Evolutionary conservation across 2,113 vertebrate species (phyloP).

Genomic region (Probosciger aterrimus): DNA sequence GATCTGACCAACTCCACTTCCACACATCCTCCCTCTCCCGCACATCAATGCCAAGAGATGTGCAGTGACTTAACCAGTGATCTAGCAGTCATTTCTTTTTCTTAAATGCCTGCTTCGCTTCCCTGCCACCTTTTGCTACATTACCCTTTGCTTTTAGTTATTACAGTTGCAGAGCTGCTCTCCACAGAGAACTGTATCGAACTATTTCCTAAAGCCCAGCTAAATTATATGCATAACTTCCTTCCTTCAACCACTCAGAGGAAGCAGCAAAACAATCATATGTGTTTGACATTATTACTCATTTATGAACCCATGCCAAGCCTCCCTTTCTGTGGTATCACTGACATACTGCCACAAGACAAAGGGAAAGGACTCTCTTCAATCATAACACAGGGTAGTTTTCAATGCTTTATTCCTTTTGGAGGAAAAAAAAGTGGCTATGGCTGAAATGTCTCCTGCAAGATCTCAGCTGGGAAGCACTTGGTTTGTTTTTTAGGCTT

Average conservation of each 20-base stretch:
- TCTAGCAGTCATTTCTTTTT: neutral
- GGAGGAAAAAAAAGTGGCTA: neutral
- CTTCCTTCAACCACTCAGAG: slow-evolving; percentile 51
- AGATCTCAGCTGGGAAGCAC: slow-evolving; percentile 21
- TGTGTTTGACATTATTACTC: slow-evolving; percentile 58
- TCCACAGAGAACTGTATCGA: slow-evolving; percentile 27
- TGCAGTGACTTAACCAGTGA: neutral
- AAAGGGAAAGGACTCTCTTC: neutral
- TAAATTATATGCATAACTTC: slow-evolving; percentile 71
- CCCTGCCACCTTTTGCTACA: neutral
- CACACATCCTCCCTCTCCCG: slow-evolving; percentile 1
- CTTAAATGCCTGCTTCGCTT: neutral
- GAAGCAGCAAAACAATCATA: slow-evolving; percentile 66
- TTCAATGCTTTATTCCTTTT: neutral
- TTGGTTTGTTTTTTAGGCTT: neutral
- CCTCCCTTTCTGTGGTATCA: neutral
- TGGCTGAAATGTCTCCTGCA: neutral
- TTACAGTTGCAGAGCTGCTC: neutral
- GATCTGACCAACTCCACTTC: neutral
- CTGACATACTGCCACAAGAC: neutral
- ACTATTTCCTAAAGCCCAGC: slow-evolving; percentile 61
- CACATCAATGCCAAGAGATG: slow-evolving; percentile 10
- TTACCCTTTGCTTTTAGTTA: neutral
- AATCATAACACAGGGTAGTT: neutral
- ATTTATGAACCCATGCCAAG: slow-evolving; percentile 54